Base-by-base conservation (phyloP, 2,113 vertebrate genomes). In the Spheniscus mendiculus region DNA sequence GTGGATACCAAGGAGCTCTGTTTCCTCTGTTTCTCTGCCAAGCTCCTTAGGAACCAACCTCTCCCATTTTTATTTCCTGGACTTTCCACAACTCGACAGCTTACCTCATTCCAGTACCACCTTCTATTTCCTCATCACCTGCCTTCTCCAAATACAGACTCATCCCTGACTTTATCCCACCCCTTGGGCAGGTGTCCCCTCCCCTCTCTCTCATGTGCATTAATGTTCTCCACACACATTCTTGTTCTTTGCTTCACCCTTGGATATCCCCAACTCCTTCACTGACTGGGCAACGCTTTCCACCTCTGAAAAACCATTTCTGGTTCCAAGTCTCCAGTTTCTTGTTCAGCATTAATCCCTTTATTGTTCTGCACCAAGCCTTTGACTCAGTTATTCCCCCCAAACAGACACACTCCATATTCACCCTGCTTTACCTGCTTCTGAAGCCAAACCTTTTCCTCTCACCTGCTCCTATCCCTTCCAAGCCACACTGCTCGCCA, bases 1-100 rank as follows among this genome's bases (percentile, higher is more conserved):
- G 0, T 7, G 8, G 18, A 67, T 30, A 29, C 27, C 62, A 83
- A 76, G 40, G 23, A 83, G 25, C 22, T 65, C 38, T 22, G 17
- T 19, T 80, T 86, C 88, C 45, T 67, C 63, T 52, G 34, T 52
- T 88, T 80, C 71, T 42, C 55, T 92, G 92, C 11, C 80, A 90
- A 82, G 62, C 4, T 74, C 29, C n/a, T 26, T 36, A 29, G 58
- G 59, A 93, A 79, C 34, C 29, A n/a, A 3, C 6, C 40, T 74
- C 47, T 91, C 42, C 14, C 13, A 44, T 20, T 66, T 90, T 65
- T 76, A 55, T 72, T 83, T 90, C 62, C 58, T 22, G 21, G 79
- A 71, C 53, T 80, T 63, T 13, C 63, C 53, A 69, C 34, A 88
- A 18, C 9, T 59, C 40, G n/a, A 12, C 71, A 88, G 58, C 30